Evolutionary conservation across 2,113 vertebrate genomes (phyloP), one percentile per base, ranked within the genome.

Genomic region (Dicentrarchus labrax): DNA sequence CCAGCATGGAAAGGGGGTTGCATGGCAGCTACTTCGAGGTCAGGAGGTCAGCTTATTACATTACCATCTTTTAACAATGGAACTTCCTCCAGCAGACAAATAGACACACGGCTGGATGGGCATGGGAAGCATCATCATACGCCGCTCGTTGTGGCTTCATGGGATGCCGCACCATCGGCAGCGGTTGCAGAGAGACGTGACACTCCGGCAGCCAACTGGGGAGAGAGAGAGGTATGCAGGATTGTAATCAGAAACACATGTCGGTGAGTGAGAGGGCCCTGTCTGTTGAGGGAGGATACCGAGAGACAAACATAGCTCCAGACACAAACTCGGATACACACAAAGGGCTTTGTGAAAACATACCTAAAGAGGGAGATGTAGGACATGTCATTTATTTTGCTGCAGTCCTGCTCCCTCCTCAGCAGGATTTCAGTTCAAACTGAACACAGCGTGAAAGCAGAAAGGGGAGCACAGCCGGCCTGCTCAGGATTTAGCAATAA

Each of bases 1-100:
- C 93, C 91, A 69, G 60, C 67, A 86, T 64, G 84, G 91, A 87
- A 83, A 84, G 53, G 91, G 93, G 94, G 93, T 93, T 86, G 92
- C 94, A 85, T 84, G 54, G 91, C 88, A 65, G 86, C 86, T 85
- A 71, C 85, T 91, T 83, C 48, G 78, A 86, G 94, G 85, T 92
- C 88, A 94, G 90, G 79, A 90, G 95, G 95, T 94, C 81, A 71
- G 84, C 92, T 96, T 91, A 96, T 97, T 96, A 93, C 94, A 90
- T 86, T 89, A 92, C 90, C 89, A 95, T 96, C 94, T 94, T 61
- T 97, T 97, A 79, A 70, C 95, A 96, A 95, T 90, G 82, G 76
- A 83, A 76, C 78, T 78, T 89, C 91, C 92, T 92, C 90, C 85
- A 73, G 86, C 2, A 96, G 96, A 96, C 94, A 43, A 79, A 88